Conservation (phyloP, 2,113 vertebrate species). For the Alosa alosa region DNA sequence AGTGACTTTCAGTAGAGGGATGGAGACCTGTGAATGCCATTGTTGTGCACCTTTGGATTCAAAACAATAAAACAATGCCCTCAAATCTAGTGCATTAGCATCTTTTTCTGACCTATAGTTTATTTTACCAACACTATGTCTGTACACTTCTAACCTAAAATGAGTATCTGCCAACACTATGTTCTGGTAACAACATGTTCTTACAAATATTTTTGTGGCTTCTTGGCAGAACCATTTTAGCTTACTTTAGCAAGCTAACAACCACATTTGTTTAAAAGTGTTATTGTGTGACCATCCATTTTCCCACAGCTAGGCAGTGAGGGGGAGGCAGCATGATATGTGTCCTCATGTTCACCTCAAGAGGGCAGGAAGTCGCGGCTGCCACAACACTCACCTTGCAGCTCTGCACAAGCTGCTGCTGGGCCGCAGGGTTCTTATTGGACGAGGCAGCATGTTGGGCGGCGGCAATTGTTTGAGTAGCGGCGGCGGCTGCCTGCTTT, state of each 20-base stretch:
- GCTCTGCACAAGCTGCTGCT: conserved; percentile 92
- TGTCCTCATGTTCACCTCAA: conserved; percentile 18
- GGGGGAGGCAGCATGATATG: too few relatives aligned
- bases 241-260: neutral
- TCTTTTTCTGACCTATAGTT: neutral
- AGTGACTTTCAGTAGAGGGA: too few relatives aligned
- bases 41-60: too few relatives aligned
- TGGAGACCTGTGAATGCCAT: too few relatives aligned
- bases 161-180: neutral
- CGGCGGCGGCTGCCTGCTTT: conserved; percentile 89
- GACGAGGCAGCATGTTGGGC: conserved; percentile 85
- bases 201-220: neutral
- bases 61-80: too few relatives aligned
- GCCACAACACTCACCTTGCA: conserved; percentile 82
- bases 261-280: neutral
- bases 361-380: conserved; percentile 10
- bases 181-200: neutral
- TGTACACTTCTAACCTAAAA: neutral
- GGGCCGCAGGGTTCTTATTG: conserved; percentile 86
- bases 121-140: neutral
- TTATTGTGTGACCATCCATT: neutral
- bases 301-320: neutral
- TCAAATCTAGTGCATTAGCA: too few relatives aligned
- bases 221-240: neutral
- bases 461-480: conserved; percentile 91